A percentile compares a stretch with the other conserved stretches of the same genome.
phyloP scores from a whole-genome alignment of 2,113 vertebrate genomes.

The Clarias batrachus region DNA sequence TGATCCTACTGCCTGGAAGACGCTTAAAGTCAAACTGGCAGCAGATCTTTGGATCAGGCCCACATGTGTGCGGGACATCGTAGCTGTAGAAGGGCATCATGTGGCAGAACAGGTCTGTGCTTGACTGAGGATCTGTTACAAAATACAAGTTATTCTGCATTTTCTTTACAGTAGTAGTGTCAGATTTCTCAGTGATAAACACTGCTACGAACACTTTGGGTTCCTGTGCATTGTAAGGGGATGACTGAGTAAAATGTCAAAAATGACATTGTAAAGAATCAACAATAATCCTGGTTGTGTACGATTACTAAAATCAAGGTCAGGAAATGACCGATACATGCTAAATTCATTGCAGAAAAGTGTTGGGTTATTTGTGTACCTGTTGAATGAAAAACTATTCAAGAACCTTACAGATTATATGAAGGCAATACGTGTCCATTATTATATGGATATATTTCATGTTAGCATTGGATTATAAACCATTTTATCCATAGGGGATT shows the following conservation, averaged over 20 bases:
- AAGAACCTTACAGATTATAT: not conserved
- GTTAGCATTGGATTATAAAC: not conserved
- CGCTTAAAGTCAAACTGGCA: conserved; percentile 99
- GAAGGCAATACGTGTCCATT: not conserved
- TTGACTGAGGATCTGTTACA: conserved; percentile 74
- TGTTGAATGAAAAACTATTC: not conserved
- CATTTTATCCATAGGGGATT: not conserved
- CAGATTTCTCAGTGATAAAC: not conserved
- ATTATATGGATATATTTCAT: not conserved
- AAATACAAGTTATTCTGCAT: not conserved
- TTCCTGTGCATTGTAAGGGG: too few species aligned
- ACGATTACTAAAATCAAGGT: not conserved
- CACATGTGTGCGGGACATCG: conserved; percentile 92
- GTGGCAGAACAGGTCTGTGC: conserved; percentile 96
- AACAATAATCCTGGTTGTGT: not conserved
- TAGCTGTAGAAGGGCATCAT: conserved; percentile 99
- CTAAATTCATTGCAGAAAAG: not conserved
- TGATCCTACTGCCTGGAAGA: conserved; percentile 90
- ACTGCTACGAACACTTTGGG: not conserved
- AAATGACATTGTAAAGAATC: not conserved
- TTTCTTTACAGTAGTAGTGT: not conserved
- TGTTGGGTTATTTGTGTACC: not conserved
- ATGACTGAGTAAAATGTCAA: not conserved
- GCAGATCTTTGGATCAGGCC: conserved; percentile 95
- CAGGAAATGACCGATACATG: not conserved